phyloP scores from a whole-genome alignment of 2,888 invertebrate genomes.

The Muschampia plurimacula region DNA sequence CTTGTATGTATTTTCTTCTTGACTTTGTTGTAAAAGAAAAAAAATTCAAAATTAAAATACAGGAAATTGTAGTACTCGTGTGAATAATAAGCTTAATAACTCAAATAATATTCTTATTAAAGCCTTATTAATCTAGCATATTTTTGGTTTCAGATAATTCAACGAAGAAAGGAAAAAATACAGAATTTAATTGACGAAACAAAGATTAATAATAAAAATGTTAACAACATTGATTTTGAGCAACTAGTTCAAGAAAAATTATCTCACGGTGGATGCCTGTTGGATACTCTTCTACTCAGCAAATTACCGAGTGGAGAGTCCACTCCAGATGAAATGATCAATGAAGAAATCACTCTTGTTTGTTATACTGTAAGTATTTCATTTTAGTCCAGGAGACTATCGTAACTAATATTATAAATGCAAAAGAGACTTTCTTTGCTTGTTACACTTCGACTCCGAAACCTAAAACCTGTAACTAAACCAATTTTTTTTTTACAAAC shows the following conservation, averaged over 20 bases:
- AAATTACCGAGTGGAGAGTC: conserved; percentile 50
- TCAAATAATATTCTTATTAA: no score
- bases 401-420: no score
- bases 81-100: no score
- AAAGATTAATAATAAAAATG: conserved; percentile 50
- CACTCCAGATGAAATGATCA: conserved; percentile 52
- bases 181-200: conserved; percentile 48
- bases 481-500: no score
- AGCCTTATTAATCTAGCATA: no score
- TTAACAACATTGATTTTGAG: conserved; percentile 43
- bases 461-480: no score
- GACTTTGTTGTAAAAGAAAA: no score
- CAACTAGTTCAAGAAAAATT: conserved; percentile 46
- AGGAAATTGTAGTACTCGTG: no score
- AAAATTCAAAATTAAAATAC: no score
- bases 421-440: no score
- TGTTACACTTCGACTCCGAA: no score
- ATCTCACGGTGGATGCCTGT: conserved; percentile 46
- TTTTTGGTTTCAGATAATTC: conserved; percentile 48
- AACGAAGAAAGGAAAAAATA: conserved; percentile 47
- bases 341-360: conserved; percentile 54
- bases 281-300: conserved; percentile 53
- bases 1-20: no score
- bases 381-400: not conserved
- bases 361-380: conserved; percentile 53